Evolutionary conservation across 1,140 invertebrate species (phyloP), one percentile per base, ranked within the genome.

Genomic region (Phortica variegata): DNA sequence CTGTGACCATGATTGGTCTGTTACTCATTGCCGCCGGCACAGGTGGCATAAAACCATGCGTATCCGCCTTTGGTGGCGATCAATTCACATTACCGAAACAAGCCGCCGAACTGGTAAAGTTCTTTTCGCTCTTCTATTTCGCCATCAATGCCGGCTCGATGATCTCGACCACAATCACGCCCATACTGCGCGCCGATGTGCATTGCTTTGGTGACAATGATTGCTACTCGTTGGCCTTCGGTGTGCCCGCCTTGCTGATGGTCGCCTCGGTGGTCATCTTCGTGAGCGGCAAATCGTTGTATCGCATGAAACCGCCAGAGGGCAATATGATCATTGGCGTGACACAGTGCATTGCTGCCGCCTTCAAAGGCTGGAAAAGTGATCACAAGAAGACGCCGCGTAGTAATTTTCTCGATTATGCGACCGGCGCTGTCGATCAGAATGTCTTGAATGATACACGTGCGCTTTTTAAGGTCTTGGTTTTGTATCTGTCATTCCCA

Each of bases 11-110:
- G 6, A 7, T 91, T n/a, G 93, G 92, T 1, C 77, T 96, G 46
- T 58, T 86, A 0, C 77, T 95, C 12, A 93, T 97, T 54, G 92
- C 92, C 2, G 45, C 95, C 10, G 93, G 94, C 1, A 94, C 93
- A 0, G 97, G 95, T 7, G 93, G 96, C 2, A 98, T 99, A 61
- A 99, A 99, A 73, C 95, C 97, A 1, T 98, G 95, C 73, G 95
- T 98, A 0, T 85, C 92, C 0, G 90, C 96, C 0, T 98, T 99
- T 76, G 97, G 97, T 15, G 97, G 93, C 1, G 96, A 99, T 78
- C 97, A 99, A 79, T 96, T 95, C 73, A 79, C 83, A 49, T 55
- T 91, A 29, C 91, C 91, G 0, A 83, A 87, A 61, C 90, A 89
- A 77, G 85, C 84, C 61, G 77, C 77, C 49, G 85, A 93, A 65